Base-by-base conservation (phyloP, 2,888 invertebrate genomes). In the Seira ritae region DNA sequence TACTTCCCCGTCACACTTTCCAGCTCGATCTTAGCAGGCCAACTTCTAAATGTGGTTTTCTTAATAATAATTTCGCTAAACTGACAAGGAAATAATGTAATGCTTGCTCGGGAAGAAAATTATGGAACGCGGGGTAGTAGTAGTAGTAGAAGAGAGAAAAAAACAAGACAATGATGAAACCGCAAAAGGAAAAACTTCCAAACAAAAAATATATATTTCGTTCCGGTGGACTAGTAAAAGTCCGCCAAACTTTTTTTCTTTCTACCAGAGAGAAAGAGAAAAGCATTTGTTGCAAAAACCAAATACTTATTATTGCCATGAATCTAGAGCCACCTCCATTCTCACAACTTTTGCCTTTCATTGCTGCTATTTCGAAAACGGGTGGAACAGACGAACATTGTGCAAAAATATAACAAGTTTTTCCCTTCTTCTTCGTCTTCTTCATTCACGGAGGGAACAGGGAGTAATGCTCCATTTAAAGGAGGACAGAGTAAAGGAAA, bases 401-500 rank as follows among this genome's bases (percentile, higher is more conserved):
- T n/a, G n/a, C n/a, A n/a, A n/a, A n/a, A n/a, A n/a, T n/a, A n/a
- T n/a, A n/a, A 42, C 42, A 42, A 42, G 12, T 12, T 42, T 42
- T 42, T 12, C 42, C 42, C 42, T 12, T 42, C 42, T 42, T 42
- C 42, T 42, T 8, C 12, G 42, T 42, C 42, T 42, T 42, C 42
- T n/a, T n/a, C n/a, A n/a, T n/a, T n/a, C n/a, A n/a, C n/a, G n/a
- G n/a, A n/a, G n/a, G n/a, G n/a, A n/a, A n/a, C 42, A 42, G 42
- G 12, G 42, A 42, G 42, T 42, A n/a, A n/a, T n/a, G n/a, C n/a
- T n/a, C n/a, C n/a, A n/a, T n/a, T n/a, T n/a, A 80, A 80, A 80
- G 73, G 73, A 80, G 80, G 80, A 80, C 80, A 80, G 20, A 42
- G 22, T 23, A 60, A 42, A 69, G 70, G 19, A 80, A 80, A 80